Base-by-base conservation (phyloP, 1,140 invertebrate genomes). In the Penaeus vannamei region DNA sequence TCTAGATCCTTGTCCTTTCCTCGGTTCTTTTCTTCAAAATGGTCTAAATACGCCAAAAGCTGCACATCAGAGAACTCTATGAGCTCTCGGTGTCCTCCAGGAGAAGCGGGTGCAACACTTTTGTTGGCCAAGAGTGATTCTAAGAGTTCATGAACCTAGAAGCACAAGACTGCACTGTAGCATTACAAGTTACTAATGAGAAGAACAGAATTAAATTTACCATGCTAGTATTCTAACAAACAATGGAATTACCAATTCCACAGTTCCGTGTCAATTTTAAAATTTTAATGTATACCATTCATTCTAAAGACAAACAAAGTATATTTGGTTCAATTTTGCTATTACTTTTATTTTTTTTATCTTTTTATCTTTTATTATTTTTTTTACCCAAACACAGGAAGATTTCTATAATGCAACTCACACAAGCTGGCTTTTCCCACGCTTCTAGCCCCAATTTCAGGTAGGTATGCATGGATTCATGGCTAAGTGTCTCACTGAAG, bases 391-490 rank as follows among this genome's bases (percentile, higher is more conserved):
- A 36, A 36, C 5, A 36, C 36, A 36, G 77, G 14, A 53, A 80
- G 77, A 2, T 36, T 36, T 36, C 36, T 36, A 36, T 2, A 36
- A 17, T 42, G 42, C 36, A 46, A 80, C 85, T 80, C 32, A 80
- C 85, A 80, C 22, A 86, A 23, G 29, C 23, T 19, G 76, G 72
- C 1, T 53, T 76, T 23, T 29, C 32, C 85, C 85, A 86, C 2
- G 85, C 85, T n/a, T 86, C 85, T 32, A 79, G n/a, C 17, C 85
- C 85, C 76, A 86, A 26, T 53, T 86, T 80, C 72, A 86, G 85
- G 85, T 86, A 86, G 53, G 85, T 86, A 23, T 62, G 53, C 76
- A 86, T 79, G n/a, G 85, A 53, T 42, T n/a, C 46, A 59, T 60
- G 61, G 72, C 22, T 23, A 22, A 86, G 53, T 26, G 76, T 86